A percentile compares a stretch with the other conserved stretches of the same genome.
Evolutionary conservation across 1,140 invertebrate genomes (phyloP).

Genomic region (Lerema accius): DNA sequence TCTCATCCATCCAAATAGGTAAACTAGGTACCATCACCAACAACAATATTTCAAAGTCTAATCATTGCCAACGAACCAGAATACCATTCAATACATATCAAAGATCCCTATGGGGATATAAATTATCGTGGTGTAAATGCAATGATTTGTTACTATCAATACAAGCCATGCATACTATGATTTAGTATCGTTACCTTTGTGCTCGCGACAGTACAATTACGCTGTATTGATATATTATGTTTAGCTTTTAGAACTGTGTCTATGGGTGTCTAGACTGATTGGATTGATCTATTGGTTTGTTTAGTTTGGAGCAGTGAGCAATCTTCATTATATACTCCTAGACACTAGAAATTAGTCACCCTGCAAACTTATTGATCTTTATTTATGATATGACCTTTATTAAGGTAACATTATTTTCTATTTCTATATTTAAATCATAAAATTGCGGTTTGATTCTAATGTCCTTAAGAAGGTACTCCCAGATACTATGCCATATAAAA

Average conservation of each 20-base stretch:
- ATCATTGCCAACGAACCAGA: conserved; percentile 24
- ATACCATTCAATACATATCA: conserved; percentile 28
- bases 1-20: neutral
- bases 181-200: conserved; percentile 43
- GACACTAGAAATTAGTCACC: too few relatives aligned
- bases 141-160: conserved; percentile 39
- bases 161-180: conserved; percentile 35
- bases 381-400: too few relatives aligned
- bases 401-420: too few relatives aligned
- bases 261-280: conserved; percentile 7
- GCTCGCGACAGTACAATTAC: conserved; percentile 46
- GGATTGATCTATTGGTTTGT: conserved; percentile 9
- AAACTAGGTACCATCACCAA: neutral
- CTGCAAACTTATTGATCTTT: too few relatives aligned
- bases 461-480: too few relatives aligned
- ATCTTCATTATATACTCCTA: too few relatives aligned
- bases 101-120: conserved; percentile 34
- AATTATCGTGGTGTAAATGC: conserved; percentile 37
- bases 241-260: conserved; percentile 16
- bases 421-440: too few relatives aligned
- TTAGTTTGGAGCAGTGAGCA: neutral
- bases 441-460: too few relatives aligned
- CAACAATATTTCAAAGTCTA: conserved; percentile 29
- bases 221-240: conserved; percentile 35
- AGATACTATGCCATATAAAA: too few relatives aligned